phyloP scores from a whole-genome alignment of 2,888 invertebrate species.

The Himalopsyche japonica region DNA sequence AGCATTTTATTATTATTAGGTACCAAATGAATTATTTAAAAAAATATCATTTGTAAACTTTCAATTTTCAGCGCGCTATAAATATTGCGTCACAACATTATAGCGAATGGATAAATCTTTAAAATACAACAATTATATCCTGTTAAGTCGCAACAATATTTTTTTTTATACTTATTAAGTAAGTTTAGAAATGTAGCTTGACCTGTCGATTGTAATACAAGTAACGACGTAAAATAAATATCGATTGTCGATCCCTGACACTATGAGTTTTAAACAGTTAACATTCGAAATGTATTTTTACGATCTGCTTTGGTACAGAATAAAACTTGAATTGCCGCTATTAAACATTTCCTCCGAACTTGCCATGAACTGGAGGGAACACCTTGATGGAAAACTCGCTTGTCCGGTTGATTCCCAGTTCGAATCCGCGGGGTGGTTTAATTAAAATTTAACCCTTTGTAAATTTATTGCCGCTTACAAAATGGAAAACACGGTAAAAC shows the following conservation, averaged over 20 bases:
- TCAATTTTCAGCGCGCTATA: too few species aligned
- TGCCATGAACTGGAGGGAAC: background rate
- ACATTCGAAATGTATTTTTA: slow-evolving; percentile 24
- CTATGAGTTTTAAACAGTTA: slow-evolving; percentile 2
- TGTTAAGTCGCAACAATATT: too few species aligned
- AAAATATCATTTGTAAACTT: too few species aligned
- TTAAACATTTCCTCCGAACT: slow-evolving; percentile 14
- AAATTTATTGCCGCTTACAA: background rate
- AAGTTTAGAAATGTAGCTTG: too few species aligned
- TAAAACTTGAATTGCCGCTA: slow-evolving; percentile 29
- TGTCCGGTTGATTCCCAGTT: background rate
- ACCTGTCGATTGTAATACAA: too few species aligned
- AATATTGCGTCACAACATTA: too few species aligned
- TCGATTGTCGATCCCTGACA: background rate
- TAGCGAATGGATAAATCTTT: too few species aligned
- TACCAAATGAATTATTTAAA: too few species aligned
- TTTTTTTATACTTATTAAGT: too few species aligned
- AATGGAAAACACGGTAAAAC: too few species aligned
- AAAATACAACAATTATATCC: too few species aligned
- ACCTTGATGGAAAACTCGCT: slow-evolving; percentile 4
- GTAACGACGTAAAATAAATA: background rate
- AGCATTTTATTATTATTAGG: too few species aligned
- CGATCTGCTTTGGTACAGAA: slow-evolving; percentile 25
- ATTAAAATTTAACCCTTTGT: background rate
- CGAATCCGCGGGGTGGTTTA: slow-evolving; percentile 12